Conservation (phyloP, 2,888 invertebrate genomes). For the Hedychridium roseum region DNA sequence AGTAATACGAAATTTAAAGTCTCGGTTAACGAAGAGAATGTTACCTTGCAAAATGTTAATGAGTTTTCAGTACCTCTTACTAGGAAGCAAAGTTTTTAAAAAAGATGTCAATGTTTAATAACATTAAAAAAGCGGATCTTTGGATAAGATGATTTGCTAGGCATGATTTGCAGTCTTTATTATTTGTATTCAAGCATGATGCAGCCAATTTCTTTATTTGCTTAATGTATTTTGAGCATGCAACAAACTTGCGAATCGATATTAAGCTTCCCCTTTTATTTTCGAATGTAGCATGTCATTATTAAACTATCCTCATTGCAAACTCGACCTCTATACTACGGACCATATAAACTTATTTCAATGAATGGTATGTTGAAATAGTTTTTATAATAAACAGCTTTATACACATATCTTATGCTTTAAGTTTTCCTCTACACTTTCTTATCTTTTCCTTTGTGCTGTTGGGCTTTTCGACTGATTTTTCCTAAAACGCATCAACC, state of each 20-base stretch:
- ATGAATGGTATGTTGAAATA: constrained; percentile 35
- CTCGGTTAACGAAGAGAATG: constrained; percentile 8
- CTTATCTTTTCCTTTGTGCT: constrained; percentile 25
- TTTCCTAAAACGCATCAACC: too few species aligned
- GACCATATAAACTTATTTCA: constrained; percentile 26
- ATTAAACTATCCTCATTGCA: constrained; percentile 16
- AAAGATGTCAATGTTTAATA: too few species aligned
- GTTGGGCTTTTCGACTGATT: too few species aligned
- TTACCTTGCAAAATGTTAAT: constrained; percentile 21
- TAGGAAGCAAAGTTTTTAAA: too few species aligned
- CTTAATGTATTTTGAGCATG: constrained; percentile 18
- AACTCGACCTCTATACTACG: constrained; percentile 12
- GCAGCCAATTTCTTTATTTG: constrained; percentile 26
- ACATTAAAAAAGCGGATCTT: too few species aligned
- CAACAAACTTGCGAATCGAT: constrained; percentile 14
- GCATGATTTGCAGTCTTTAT: too few species aligned
- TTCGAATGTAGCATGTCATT: constrained; percentile 16
- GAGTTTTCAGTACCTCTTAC: too few species aligned
- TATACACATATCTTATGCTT: constrained; percentile 25
- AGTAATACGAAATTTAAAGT: constrained; percentile 17
- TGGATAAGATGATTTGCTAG: too few species aligned
- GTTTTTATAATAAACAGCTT: constrained; percentile 16
- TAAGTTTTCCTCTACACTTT: constrained; percentile 34
- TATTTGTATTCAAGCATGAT: constrained; percentile 31
- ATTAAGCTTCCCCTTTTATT: constrained; percentile 19